Evolutionary conservation across 2,888 invertebrate species (phyloP), one percentile per base, ranked within the genome.

Genomic region (Proisotoma minuta): DNA sequence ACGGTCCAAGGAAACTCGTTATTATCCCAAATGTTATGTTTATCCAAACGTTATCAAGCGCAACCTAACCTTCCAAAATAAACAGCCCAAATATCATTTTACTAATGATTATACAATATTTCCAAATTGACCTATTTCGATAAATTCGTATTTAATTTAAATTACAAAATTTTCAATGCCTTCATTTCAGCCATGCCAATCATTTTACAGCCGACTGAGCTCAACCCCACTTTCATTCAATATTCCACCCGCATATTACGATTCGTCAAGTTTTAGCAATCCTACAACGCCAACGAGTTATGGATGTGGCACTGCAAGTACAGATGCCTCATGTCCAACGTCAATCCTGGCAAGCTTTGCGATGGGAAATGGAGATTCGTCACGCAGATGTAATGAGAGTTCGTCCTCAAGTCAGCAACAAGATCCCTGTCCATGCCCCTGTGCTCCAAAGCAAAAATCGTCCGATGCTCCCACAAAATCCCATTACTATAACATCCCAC

Each of bases 401-500:
- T n/a, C n/a, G n/a, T n/a, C n/a, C 48, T 48, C n/a, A 3, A 48
- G 1, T 12, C 48, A 18, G 12, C 18, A 48, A 2, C 3, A 18
- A 12, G 23, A 22, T 48, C 24, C 15, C 48, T 8, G 15, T 20
- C 48, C 18, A 20, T 24, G n/a, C 1, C 24, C 10, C 34, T 10
- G 34, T 10, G 34, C 34, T 34, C 34, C 34, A 34, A 10, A 15
- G 8, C 34, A 15, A 34, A 15, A 34, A 34, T 34, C 34, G 34
- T 15, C 8, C 15, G 12, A 3, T n/a, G 15, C 20, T 22, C 57
- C 51, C 2, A 15, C 22, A 20, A 26, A 20, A 3, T 26, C 49
- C 2, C 22, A 52, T 1, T 57, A 27, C 40, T 51, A 54, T n/a
- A 51, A 56, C 2, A 15, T 53, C 1, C 58, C 58, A 1, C 40